Base-by-base conservation (phyloP, 2,113 vertebrate species). In the Engraulis encrasicolus region DNA sequence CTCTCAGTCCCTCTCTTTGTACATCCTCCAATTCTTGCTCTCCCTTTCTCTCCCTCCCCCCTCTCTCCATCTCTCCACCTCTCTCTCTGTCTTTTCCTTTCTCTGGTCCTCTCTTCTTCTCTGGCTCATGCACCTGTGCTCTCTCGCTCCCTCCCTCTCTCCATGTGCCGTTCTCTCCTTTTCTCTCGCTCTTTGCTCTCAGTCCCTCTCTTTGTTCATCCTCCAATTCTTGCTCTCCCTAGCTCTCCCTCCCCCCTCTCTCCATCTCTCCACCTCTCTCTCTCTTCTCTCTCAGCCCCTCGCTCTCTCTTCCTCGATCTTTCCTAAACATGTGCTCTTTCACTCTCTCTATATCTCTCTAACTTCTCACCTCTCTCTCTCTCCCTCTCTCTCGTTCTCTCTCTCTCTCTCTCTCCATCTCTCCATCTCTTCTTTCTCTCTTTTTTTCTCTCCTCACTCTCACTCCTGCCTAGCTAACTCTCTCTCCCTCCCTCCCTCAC, bases 91-190 rank as follows among this genome's bases (percentile, higher is more conserved):
- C 17, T 17, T 80, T 71, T 19, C 58, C 37, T 80, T 7, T 79
- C 0, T 49, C 31, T 40, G 61, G 0, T 81, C 2, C 78, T 17
- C 31, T 50, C 52, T 81, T 38, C n/a, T n/a, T n/a, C n/a, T n/a
- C n/a, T n/a, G n/a, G n/a, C n/a, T n/a, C n/a, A n/a, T n/a, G n/a
- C n/a, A n/a, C n/a, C n/a, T n/a, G n/a, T n/a, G n/a, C n/a, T 27
- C 17, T 74, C 40, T 52, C 20, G 14, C n/a, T 40, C 50, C 52
- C 50, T 83, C 81, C 79, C 40, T 37, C 40, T 38, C 82, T 81
- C 36, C 48, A 23, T 17, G 9, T 19, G 6, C 18, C 48, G 82
- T 34, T 31, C 82, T 38, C 6, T 12, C 14, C 1, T 12, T 6
- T 45, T 9, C 40, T 45, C 40, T 48, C 23, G 38, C 37, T 50